Percentiles rank a stretch among this genome's conserved stretches.
phyloP scores from a whole-genome alignment of 2,113 vertebrate genomes.

The Brachypteracias leptosomus region DNA sequence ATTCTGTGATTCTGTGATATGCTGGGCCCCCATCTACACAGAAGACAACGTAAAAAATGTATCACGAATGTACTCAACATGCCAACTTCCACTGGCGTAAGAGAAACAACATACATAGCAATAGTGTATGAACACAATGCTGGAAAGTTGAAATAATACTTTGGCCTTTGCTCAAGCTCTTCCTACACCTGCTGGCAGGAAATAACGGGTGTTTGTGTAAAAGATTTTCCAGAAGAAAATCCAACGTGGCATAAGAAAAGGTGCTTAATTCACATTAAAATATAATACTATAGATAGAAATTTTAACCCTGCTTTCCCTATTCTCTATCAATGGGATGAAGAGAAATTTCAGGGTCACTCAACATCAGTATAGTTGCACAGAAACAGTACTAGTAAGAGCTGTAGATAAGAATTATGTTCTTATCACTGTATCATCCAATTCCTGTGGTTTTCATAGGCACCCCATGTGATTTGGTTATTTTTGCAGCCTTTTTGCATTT shows the following conservation, averaged over 20 bases:
- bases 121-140: neutral
- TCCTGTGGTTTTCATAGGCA: neutral
- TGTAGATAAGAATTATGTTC: neutral
- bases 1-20: neutral
- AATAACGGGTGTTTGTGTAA: neutral
- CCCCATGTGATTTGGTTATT: neutral
- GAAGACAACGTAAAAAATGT: neutral
- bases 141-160: neutral
- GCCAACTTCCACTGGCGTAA: neutral
- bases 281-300: neutral
- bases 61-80: neutral
- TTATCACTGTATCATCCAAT: neutral
- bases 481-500: slow-evolving; percentile 20
- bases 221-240: neutral
- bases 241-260: neutral
- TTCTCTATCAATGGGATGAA: neutral
- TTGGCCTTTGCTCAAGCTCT: neutral
- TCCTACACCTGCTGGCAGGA: neutral
- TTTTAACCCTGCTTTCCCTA: neutral
- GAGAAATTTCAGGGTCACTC: neutral
- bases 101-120: neutral
- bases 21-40: neutral
- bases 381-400: neutral
- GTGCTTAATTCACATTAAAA: neutral
- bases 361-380: neutral